Percentiles rank a stretch among this genome's conserved stretches.
These are phyloP conservation scores for Tyrannus savana DNA, from an alignment of 2,113 vertebrate species.

Conservation along the genomic window DNA sequence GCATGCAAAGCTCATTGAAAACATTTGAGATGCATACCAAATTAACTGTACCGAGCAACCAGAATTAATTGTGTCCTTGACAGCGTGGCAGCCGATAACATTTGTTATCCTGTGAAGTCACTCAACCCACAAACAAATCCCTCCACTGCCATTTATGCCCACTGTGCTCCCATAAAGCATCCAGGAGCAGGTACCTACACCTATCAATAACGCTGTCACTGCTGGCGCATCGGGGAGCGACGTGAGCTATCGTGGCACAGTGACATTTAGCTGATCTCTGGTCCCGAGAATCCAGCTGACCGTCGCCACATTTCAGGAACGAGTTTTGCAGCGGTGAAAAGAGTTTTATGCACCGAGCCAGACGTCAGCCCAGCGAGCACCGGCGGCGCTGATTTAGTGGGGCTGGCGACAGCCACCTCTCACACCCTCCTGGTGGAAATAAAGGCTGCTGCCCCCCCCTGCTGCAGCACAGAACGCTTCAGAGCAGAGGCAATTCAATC, in stretches of 20 bases:
- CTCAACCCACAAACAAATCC: slow-evolving; percentile 59
- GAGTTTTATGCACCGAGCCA: not conserved
- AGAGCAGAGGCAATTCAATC: not conserved
- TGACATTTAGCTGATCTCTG: slow-evolving; percentile 54
- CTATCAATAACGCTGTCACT: slow-evolving; percentile 30
- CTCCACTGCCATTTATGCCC: slow-evolving; percentile 52
- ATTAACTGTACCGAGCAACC: slow-evolving; percentile 41
- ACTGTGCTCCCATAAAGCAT: slow-evolving; percentile 50
- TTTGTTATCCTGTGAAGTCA: slow-evolving; percentile 58
- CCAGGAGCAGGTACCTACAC: slow-evolving; percentile 39
- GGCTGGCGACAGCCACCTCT: not conserved
- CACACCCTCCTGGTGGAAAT: not conserved
- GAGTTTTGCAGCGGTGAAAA: not conserved
- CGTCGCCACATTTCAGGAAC: not conserved
- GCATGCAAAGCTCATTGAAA: slow-evolving; percentile 44
- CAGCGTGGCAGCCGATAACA: slow-evolving; percentile 11
- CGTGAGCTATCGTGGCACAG: not conserved
- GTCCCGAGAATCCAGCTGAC: slow-evolving; percentile 34
- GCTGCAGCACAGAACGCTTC: not conserved
- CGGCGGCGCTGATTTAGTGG: not conserved
- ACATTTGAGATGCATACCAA: slow-evolving; percentile 58
- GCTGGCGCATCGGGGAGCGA: not conserved
- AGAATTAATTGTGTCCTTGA: slow-evolving; percentile 64
- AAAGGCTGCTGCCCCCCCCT: not conserved
- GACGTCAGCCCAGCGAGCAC: not conserved